Percentiles rank a stretch among this genome's conserved stretches.
Conservation (phyloP, 2,797 vertebrate genomes). For the Luscinia luscinia region DNA sequence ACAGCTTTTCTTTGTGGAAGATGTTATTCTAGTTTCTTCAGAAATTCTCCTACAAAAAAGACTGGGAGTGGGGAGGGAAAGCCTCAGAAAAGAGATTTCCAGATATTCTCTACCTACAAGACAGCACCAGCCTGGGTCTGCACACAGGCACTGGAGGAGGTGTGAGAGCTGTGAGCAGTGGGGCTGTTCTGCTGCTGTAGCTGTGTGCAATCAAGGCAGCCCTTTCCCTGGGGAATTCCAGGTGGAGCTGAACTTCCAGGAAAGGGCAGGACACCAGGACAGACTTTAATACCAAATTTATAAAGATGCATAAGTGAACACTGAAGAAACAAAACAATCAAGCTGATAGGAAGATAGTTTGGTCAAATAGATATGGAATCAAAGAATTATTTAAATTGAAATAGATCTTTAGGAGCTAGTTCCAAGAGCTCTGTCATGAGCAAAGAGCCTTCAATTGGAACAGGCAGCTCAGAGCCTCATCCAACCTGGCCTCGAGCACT, state of each 20-base stretch:
- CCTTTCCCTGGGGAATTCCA: not conserved
- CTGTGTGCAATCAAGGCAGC: rapidly evolving
- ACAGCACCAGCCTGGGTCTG: not conserved
- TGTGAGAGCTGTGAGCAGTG: not conserved
- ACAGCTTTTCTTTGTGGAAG: not conserved
- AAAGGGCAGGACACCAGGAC: not conserved
- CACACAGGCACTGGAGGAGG: rapidly evolving
- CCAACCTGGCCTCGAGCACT: not conserved
- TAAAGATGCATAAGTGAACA: not conserved
- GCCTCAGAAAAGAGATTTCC: not conserved
- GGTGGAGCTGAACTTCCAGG: not conserved
- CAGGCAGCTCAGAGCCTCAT: not conserved
- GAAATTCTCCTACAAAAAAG: not conserved
- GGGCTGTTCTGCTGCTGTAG: not conserved
- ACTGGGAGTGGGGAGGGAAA: not conserved
- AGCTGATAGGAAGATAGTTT: not conserved
- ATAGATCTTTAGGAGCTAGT: not conserved
- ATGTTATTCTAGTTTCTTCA: not conserved
- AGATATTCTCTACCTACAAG: not conserved
- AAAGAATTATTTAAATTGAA: not conserved
- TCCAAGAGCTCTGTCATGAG: not conserved
- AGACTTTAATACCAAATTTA: not conserved
- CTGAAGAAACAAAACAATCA: not conserved
- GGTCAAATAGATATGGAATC: not conserved
- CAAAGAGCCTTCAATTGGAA: rapidly evolving